Base-by-base conservation (phyloP, 2,113 vertebrate genomes). In the Coturnix japonica region DNA sequence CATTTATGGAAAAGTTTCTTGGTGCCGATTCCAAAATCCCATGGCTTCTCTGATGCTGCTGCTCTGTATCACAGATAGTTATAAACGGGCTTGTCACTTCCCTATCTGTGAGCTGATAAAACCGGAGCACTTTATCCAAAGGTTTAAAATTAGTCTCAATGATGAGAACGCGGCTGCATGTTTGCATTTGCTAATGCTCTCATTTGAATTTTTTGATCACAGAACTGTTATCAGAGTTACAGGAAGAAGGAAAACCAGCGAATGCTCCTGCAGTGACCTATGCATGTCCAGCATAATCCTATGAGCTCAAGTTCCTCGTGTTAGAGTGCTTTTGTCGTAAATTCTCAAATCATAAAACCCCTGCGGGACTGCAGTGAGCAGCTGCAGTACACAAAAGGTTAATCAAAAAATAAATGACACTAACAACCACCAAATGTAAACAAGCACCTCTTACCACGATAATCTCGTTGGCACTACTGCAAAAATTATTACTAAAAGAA, bases 1-100 rank as follows among this genome's bases (percentile, higher is more conserved):
- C 94, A 94, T 95, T 96, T 96, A 94, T 93, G 85, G 94, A 96
- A 31, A 94, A 91, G 72, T 87, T 94, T 85, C 96, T 92, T 82
- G 92, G 95, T 94, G 94, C 69, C 5, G 67, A 91, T 67, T 95
- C 92, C 95, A 95, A 92, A 87, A 80, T 96, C 92, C 76, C 94
- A 92, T 87, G 67, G 89, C 75, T 92, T 80, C 91, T 89, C 77
- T 60, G 43, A 87, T 87, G 89, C 79, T 91, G 87, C 91, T 95
- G 94, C 79, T 92, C 84, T 87, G 56, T 81, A 87, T 93, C 93
- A 87, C 75, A 83, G 91, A 89, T 73, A 91, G 89, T 94, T 93
- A 85, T 76, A 85, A 93, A 92, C 19, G 25, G 67, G 23, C 75
- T 80, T 83, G 87, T 89, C 91, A 81, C 71, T 89, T 77, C 93